Evolutionary conservation across 2,797 vertebrate genomes (phyloP).

Genomic region (Urophycis tenuis): DNA sequence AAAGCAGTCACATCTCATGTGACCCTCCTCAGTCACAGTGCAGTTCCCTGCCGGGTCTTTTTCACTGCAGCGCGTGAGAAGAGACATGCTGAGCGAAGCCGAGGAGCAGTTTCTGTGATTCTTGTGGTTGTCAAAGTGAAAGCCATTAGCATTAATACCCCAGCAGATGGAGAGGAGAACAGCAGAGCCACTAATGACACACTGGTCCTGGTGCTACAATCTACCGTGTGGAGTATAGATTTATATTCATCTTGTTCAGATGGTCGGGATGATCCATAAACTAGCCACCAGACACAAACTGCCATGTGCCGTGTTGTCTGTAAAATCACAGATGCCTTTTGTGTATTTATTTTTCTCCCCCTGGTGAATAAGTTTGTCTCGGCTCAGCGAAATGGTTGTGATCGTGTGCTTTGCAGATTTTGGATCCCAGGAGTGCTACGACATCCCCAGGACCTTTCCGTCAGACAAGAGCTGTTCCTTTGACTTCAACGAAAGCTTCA

Average conservation of each 20-base stretch:
- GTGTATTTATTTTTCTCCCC: not conserved
- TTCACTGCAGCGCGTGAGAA: not conserved
- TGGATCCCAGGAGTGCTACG: slow-evolving; percentile 96
- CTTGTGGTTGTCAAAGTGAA: not conserved
- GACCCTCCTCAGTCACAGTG: not conserved
- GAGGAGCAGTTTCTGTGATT: not conserved
- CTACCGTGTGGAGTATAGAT: not conserved
- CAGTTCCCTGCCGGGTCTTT: not conserved
- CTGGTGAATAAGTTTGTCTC: not conserved
- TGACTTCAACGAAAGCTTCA: slow-evolving; percentile 88
- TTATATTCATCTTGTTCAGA: too few relatives aligned
- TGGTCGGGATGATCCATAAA: not conserved
- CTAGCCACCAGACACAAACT: not conserved
- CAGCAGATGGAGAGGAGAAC: not conserved
- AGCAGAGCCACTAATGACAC: not conserved
- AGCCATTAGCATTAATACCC: not conserved
- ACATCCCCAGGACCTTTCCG: slow-evolving; percentile 91
- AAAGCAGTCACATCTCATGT: not conserved
- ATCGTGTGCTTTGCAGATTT: slow-evolving; percentile 75
- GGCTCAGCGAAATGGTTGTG: slow-evolving; percentile 11
- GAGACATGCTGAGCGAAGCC: not conserved
- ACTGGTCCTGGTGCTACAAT: not conserved
- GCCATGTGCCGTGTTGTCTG: not conserved
- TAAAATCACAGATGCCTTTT: not conserved
- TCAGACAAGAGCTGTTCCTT: slow-evolving; percentile 89